A percentile compares a stretch with the other conserved stretches of the same genome.
Conservation (phyloP, 2,888 invertebrate species). For the Helleia helle region DNA sequence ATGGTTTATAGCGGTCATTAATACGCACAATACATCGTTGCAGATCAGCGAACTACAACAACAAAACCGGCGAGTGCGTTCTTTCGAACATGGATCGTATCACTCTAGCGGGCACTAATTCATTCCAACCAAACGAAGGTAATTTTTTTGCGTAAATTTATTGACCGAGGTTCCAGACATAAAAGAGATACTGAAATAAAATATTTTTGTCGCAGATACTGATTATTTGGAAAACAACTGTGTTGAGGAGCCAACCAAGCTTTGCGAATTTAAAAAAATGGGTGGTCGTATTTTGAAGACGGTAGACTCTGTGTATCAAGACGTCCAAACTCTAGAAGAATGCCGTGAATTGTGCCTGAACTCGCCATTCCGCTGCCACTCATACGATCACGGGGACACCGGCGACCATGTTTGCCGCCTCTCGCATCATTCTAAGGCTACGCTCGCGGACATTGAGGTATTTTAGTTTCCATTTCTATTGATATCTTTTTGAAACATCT, state of each 20-base stretch:
- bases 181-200: conserved; percentile 9
- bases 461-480: background rate
- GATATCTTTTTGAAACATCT: background rate
- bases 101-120: conserved; percentile 86
- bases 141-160: conserved; percentile 20
- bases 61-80: conserved; percentile 88
- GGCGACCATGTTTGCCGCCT: conserved; percentile 94
- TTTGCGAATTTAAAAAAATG: conserved; percentile 94
- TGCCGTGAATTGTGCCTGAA: conserved; percentile 91
- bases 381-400: conserved; percentile 94
- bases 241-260: conserved; percentile 93
- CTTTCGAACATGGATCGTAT: conserved; percentile 94
- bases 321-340: conserved; percentile 89
- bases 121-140: conserved; percentile 81
- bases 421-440: conserved; percentile 92
- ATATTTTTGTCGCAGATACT: too few species aligned
- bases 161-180: background rate
- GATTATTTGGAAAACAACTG: conserved; percentile 95
- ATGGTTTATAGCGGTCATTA: conserved; percentile 29
- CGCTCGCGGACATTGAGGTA: conserved; percentile 90
- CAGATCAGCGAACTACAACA: conserved; percentile 94
- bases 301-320: conserved; percentile 94
- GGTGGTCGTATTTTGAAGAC: conserved; percentile 92
- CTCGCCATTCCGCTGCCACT: conserved; percentile 92
- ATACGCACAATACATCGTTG: conserved; percentile 37